These are phyloP conservation scores for Eupithecia pulchellata DNA, from an alignment of 2,888 invertebrate genomes.

Conservation along the genomic window DNA sequence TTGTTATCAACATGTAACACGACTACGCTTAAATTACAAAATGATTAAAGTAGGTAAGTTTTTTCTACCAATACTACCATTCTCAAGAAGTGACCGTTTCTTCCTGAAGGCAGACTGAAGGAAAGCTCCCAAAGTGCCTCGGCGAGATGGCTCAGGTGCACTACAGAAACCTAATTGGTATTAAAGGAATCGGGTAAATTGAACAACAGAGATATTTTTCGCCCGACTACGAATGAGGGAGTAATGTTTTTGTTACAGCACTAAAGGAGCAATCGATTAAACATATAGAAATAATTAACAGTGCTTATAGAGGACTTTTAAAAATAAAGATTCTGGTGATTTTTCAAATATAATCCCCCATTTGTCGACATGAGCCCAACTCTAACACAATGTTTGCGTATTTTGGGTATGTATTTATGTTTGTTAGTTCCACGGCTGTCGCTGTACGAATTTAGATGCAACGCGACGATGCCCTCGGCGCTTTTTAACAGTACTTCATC, in stretches of 20 bases:
- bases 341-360: background rate
- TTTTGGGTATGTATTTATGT: background rate
- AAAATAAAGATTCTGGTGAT: no score
- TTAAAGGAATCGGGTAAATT: background rate
- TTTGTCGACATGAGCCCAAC: background rate
- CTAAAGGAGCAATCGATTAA: no score
- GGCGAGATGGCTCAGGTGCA: conserved; percentile 7
- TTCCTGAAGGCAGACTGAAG: background rate
- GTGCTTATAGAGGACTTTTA: no score
- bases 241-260: background rate
- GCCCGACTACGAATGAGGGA: background rate
- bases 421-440: background rate
- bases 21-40: background rate
- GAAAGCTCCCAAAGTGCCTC: background rate
- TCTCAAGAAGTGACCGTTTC: background rate
- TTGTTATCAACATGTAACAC: background rate
- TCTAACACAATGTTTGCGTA: background rate
- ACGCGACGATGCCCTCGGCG: background rate
- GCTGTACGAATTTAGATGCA: background rate
- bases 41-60: background rate
- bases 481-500: background rate
- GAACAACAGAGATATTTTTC: background rate
- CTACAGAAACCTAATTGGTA: background rate
- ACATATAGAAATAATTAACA: no score
- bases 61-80: background rate